Evolutionary conservation across 2,888 invertebrate species (phyloP), one percentile per base, ranked within the genome.

Genomic region (Tetanocera ferruginea): DNA sequence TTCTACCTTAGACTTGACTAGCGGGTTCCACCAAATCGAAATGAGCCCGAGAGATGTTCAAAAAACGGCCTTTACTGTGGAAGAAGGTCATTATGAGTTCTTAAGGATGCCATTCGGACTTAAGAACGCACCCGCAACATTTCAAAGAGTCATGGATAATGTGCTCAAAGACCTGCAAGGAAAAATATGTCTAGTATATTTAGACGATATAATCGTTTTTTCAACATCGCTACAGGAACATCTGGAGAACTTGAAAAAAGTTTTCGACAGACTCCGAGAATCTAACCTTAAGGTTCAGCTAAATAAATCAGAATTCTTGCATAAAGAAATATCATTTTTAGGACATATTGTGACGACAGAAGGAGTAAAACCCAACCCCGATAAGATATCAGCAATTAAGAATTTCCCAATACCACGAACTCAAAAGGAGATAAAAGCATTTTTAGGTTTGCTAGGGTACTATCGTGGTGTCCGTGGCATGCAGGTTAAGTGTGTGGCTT

Each of bases 321-420:
- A 55, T 2, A 28, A 37, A 23, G 60, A 72, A 57, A 31, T 25
- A 8, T 31, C 34, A 60, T 72, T 72, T 60, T 11, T 72, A 9
- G 72, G 72, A 6, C 60, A 71, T 14, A 71, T 60, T 14, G 72
- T 60, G 5, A 60, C 72, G 11, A n/a, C 6, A 17, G 70, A 70
- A 11, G 55, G 71, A 2, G 19, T 57, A 37, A n/a, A 55, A 57
- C 34, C 71, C 71, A 34, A 60, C 6, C 57, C 57, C 11, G 70
- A 72, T 11, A 81, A 82, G 74, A 72, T 80, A 0, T 62, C 79
- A 64, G 74, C 77, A 3, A 66, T 82, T 1, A 55, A 60, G n/a
- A 76, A 78, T 1, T 78, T 76, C 25, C 80, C 78, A 5, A 62
- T 78, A 14, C 80, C 82, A 6, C 43, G n/a, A n/a, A n/a, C n/a